Percentiles rank a stretch among this genome's conserved stretches.
These are phyloP conservation scores for Cricetomys ansorgei DNA, from an alignment of 2,113 vertebrate species.

Conservation along the genomic window DNA sequence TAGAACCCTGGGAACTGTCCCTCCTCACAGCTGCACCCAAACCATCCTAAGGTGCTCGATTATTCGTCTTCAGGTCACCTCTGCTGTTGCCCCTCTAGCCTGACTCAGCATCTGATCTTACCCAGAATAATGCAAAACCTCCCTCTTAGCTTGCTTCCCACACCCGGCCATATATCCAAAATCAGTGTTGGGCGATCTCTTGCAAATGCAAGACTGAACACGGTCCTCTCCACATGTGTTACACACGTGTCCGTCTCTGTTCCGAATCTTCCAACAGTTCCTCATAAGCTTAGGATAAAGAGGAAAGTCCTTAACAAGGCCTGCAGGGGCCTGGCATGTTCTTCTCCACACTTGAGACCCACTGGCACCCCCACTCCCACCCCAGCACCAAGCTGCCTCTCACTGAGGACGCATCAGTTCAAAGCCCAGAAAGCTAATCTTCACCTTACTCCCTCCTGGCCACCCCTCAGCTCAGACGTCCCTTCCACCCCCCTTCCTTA, in stretches of 20 bases:
- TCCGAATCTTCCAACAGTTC: background rate
- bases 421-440: background rate
- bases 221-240: background rate
- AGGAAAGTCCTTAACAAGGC: background rate
- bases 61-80: background rate
- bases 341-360: background rate
- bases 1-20: background rate
- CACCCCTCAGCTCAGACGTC: background rate
- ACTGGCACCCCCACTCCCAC: background rate
- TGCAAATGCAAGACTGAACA: background rate
- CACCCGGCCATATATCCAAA: background rate
- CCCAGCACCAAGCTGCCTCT: constrained; percentile 2
- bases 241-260: background rate
- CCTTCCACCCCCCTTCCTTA: background rate
- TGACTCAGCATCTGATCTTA: background rate
- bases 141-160: background rate
- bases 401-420: background rate
- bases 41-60: background rate
- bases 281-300: background rate
- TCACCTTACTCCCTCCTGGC: background rate
- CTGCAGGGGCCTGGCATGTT: background rate
- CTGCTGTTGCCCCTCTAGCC: background rate
- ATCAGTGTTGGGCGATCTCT: background rate
- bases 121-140: background rate
- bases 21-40: background rate